Evolutionary conservation across 1,140 invertebrate genomes (phyloP), one percentile per base, ranked within the genome.

Genomic region (Formica selysi): DNA sequence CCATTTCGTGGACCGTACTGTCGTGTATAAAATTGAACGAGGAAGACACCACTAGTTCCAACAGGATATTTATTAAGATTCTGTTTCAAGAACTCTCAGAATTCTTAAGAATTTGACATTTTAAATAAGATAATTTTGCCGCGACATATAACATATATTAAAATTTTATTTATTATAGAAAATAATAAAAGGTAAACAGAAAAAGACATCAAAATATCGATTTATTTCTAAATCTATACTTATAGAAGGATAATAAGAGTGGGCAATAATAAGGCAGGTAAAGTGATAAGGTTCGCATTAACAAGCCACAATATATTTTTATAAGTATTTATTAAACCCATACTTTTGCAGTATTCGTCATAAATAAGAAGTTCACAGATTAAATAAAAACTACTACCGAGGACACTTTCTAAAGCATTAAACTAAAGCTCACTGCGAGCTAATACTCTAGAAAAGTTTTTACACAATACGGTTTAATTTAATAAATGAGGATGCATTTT

Each of bases 301-400:
- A 85, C n/a, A 71, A 88, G n/a, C 65, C 67, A 64, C 6, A 0
- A 22, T 70, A 38, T 26, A 67, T 71, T 76, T 85, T 89, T 86
- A 89, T 79, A 91, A 86, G 89, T 93, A 91, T 93, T 93, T 93
- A 93, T 93, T 93, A 91, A 92, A 90, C 90, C 91, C 92, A 93
- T 90, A 91, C 76, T 92, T 91, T 91, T 90, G 79, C 76, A 78
- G 86, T 91, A 88, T 87, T 89, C 87, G 78, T 91, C 91, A 93
- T 93, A 93, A 93, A 94, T 94, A 94, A 91, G 85, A 92, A 90
- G 90, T 91, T 93, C 86, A 90, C 87, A 90, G 85, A 86, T 91
- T 92, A 93, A 93, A 93, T 93, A 93, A 93, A 92, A 93, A 93
- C 90, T 91, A 90, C 87, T 90, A 88, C 89, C 73, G 85, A 91